These are phyloP conservation scores for Dendrolimus houi DNA, from an alignment of 2,888 invertebrate genomes.

Conservation along the genomic window DNA sequence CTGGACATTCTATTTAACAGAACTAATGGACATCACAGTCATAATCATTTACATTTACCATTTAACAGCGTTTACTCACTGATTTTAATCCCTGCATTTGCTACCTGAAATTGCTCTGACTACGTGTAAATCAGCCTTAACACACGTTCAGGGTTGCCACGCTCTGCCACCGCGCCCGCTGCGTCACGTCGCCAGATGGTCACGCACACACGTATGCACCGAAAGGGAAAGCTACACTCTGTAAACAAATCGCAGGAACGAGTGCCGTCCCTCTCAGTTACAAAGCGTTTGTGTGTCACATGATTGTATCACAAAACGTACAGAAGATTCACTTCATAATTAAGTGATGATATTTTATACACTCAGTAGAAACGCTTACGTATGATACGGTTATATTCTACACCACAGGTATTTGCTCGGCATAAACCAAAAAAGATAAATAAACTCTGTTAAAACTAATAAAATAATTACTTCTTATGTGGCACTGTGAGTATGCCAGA, in stretches of 20 bases:
- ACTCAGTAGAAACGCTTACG: no score
- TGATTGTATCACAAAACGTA: conserved; percentile 38
- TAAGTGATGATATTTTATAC: no score
- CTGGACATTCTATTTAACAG: no score
- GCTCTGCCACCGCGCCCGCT: conserved; percentile 47
- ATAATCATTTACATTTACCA: background rate
- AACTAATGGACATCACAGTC: no score
- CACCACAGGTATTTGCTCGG: no score
- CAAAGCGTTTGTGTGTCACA: conserved; percentile 62
- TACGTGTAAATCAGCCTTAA: conserved; percentile 9
- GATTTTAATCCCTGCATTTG: background rate
- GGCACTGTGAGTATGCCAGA: no score
- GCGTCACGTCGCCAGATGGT: conserved; percentile 63
- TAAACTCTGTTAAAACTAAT: no score
- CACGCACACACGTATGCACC: conserved; percentile 52
- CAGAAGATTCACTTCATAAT: no score
- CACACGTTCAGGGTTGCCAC: conserved; percentile 45
- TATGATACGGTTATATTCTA: no score
- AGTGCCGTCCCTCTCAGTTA: conserved; percentile 62
- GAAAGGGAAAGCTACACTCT: conserved; percentile 75
- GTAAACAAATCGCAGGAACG: conserved; percentile 69
- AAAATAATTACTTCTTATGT: no score
- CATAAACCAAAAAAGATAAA: no score
- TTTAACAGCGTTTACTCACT: background rate
- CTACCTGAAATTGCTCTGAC: background rate